Evolutionary conservation across 2,113 vertebrate species (phyloP), one percentile per base, ranked within the genome.

Genomic region (Xenopus laevis): DNA sequence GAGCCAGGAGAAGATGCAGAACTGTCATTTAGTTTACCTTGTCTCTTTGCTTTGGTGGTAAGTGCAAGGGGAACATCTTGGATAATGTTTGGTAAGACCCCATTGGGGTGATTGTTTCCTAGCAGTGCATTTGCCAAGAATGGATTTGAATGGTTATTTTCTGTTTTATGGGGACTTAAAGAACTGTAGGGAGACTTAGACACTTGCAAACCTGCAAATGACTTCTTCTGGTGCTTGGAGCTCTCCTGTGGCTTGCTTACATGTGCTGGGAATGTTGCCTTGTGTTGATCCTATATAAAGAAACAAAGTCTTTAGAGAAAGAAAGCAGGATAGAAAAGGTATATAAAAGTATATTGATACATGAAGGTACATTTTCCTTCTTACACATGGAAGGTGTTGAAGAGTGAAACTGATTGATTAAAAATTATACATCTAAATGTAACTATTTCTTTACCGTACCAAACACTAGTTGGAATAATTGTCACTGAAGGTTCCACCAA

Each of bases 51-150:
- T 86, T 93, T 96, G 46, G 90, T 93, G 78, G 92, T 94, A 81
- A 98, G 95, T 79, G 95, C 94, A 83, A 98, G 86, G 67, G 96
- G 96, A 79, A 91, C 92, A 71, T 97, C 95, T 87, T 98, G 96
- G 84, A 93, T 94, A 71, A 89, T 83, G 47, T 87, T 88, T 68
- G 91, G 90, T 86, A 91, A 90, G 45, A 88, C 86, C 85, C 94
- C 92, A 74, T 97, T 95, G 78, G 88, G 88, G 81, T 91, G 91
- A 67, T 89, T 90, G 85, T 95, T 94, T 82, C 94, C 93, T 89
- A 98, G 90, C 89, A 98, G 93, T 89, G 95, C 94, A 83, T 94
- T 96, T 82, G 95, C 93, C 79, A 95, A 86, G 84, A 97, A 95
- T 78, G 93, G 88, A 79, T 93, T 93, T 82, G 91, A 90, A 84